Evolutionary conservation across 2,113 vertebrate genomes (phyloP), one percentile per base, ranked within the genome.

Genomic region (Rhodinocichla rosea): DNA sequence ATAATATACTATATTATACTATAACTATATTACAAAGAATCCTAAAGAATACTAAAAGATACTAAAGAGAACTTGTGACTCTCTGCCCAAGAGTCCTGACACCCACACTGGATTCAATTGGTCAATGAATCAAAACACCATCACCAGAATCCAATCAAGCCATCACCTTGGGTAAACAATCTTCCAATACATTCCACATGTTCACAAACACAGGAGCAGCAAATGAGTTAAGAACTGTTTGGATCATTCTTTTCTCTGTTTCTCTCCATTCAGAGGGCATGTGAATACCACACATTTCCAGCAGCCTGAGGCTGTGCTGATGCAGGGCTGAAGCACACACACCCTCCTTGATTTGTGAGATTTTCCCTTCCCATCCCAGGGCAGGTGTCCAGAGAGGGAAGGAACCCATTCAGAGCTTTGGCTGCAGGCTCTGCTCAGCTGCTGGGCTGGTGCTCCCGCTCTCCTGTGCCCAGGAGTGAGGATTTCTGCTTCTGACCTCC

Each of bases 311-410:
- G n/a, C 50, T 11, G 18, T 20, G 50, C 49, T 2, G 6, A 11
- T 6, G 47, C 40, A 5, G 13, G 63, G 62, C n/a, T 37, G 83
- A 35, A 16, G 68, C 74, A n/a, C 44, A 3, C 37, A 9, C 11
- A 1, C 1, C 7, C 2, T n/a, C n/a, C 7, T 60, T 15, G 1
- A 27, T 63, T 6, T 17, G 13, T 7, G 6, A 24, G 21, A 3
- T 52, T 19, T 17, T 63, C 39, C 49, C 60, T 5, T 3, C 60
- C 35, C 23, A 0, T 10, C n/a, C 57, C 2, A 0, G 47, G 49
- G 11, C 39, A 23, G 1, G 27, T 22, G 45, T 11, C 11, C 21
- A 22, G 39, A 50, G 81, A 15, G 33, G 44, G 62, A 59, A 35
- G n/a, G n/a, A 89, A 30, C 26, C 12, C 33, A 23, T 1, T 9